Base-by-base conservation (phyloP, 2,797 vertebrate genomes). In the Anisognathus igniventris region DNA sequence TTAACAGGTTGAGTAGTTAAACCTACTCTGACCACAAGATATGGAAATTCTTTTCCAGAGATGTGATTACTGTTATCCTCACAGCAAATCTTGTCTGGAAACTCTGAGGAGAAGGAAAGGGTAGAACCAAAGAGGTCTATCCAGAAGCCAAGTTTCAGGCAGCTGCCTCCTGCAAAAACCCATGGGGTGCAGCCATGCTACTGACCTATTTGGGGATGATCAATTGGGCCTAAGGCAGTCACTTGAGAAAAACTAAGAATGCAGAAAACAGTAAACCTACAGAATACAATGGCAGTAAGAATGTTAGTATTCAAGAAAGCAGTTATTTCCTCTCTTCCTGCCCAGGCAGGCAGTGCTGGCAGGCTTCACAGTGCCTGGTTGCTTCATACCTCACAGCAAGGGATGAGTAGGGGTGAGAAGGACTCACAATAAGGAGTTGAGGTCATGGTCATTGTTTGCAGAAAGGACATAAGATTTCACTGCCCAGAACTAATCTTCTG, bases 401-500 rank as follows among this genome's bases (percentile, higher is more conserved):
- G 76, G 79, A 90, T 77, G 72, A 80, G 67, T 51, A 92, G 44
- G 80, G 37, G 80, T 88, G 73, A 94, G 66, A 39, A 88, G 74
- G 62, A 86, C 87, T 70, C 93, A 68, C 87, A 92, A 89, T 33
- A 94, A 84, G 54, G 74, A 95, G 74, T 0, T 87, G 87, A 93
- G 71, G 68, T 74, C 85, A 92, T 48, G 82, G 82, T 62, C 85
- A 95, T 27, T 90, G 70, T 85, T 85, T 94, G 71, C 88, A 95
- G 88, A 92, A 81, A 0, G 3, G 35, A 89, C 70, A 73, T 28
- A 91, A 87, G 48, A 96, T 92, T 92, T 95, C 90, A 73, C 33
- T 79, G 92, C 65, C 78, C 94, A 91, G 68, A 96, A 91, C 72
- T 95, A 92, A 90, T 95, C 93, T 79, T 73, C 87, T 91, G 79